A percentile compares a stretch with the other conserved stretches of the same genome.
Conservation (phyloP, 1,140 invertebrate genomes). For the Lepidurus couesii region DNA sequence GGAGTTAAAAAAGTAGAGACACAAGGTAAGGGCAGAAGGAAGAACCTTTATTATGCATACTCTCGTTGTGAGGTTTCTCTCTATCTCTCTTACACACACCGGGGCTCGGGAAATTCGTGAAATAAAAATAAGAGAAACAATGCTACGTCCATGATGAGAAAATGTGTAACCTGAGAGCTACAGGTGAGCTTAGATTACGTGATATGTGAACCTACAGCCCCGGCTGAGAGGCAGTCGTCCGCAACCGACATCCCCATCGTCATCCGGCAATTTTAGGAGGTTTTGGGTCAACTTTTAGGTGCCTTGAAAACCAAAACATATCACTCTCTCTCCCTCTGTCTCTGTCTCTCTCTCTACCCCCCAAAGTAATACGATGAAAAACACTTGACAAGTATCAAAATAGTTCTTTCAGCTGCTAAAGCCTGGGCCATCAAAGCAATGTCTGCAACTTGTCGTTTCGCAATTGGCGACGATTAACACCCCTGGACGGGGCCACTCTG, state of each 20-base stretch:
- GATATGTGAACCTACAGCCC: not conserved
- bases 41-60: too few relatives aligned
- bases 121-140: slow-evolving; percentile 10
- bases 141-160: not conserved
- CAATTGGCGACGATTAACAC: not conserved
- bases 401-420: not conserved
- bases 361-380: not conserved
- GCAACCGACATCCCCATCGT: not conserved
- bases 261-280: slow-evolving; percentile 19
- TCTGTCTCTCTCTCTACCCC: not conserved
- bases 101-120: not conserved
- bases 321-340: not conserved
- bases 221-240: not conserved
- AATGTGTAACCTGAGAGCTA: slow-evolving; percentile 19
- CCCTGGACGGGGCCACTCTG: not conserved
- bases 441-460: not conserved
- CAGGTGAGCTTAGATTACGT: slow-evolving; percentile 21
- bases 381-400: not conserved
- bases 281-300: not conserved
- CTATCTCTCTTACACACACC: too few relatives aligned
- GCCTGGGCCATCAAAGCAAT: not conserved
- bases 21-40: too few relatives aligned
- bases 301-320: not conserved
- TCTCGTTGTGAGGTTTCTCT: too few relatives aligned
- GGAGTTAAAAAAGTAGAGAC: too few relatives aligned